Conservation (phyloP, 2,797 vertebrate genomes). For the Adelosebastes latens region DNA sequence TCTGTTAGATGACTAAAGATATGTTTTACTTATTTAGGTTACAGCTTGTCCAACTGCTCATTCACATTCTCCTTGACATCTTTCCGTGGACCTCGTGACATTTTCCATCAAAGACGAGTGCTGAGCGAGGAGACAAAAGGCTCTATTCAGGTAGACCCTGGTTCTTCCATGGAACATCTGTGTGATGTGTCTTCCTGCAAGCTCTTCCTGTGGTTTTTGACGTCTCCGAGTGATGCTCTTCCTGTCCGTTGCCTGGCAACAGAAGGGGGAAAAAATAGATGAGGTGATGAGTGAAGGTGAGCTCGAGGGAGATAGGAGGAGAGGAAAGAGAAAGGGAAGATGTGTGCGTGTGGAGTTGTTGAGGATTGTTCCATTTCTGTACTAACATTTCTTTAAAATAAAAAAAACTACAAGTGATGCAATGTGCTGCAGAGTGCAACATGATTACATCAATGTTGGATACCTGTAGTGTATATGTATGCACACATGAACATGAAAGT, state of each 20-base stretch:
- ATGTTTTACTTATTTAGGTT: not conserved
- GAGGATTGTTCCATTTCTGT: slow-evolving; percentile 30
- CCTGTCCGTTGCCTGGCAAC: slow-evolving; percentile 78
- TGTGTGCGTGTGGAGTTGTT: not conserved
- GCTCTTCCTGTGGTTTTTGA: slow-evolving; percentile 72
- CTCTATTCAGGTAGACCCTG: not conserved
- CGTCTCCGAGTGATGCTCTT: slow-evolving; percentile 75
- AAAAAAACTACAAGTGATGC: not conserved
- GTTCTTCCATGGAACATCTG: slow-evolving; percentile 39
- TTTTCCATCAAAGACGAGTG: not conserved
- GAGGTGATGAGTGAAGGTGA: slow-evolving; percentile 77
- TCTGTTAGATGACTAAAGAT: not conserved
- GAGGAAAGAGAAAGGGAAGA: slow-evolving; percentile 24
- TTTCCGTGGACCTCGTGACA: not conserved
- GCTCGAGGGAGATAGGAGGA: slow-evolving; percentile 61
- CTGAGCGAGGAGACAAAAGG: not conserved
- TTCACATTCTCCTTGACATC: not conserved
- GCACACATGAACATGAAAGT: not conserved
- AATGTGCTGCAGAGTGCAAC: not conserved
- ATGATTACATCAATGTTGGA: not conserved
- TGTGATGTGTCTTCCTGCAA: slow-evolving; percentile 62
- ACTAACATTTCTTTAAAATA: not conserved
- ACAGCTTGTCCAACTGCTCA: not conserved
- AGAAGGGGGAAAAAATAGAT: slow-evolving; percentile 65
- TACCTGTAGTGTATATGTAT: not conserved